Evolutionary conservation across 1,140 invertebrate genomes (phyloP), one percentile per base, ranked within the genome.

Genomic region (Chelonus insularis): DNA sequence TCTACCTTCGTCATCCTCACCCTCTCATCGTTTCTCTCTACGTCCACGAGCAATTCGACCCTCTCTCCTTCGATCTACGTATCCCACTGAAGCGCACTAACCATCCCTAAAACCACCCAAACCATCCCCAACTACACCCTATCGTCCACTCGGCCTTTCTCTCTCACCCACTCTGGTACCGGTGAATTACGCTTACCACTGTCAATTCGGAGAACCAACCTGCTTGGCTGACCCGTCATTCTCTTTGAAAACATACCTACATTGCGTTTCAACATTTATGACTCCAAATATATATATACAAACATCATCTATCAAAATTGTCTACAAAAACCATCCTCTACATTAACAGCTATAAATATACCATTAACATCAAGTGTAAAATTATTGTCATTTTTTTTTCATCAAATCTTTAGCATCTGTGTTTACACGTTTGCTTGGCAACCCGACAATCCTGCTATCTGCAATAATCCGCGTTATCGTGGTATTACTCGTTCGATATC

Each of bases 161-260:
- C 25, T 39, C 7, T 29, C 3, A 7, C 25, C 25, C 25, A 4
- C 36, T 50, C 57, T 45, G 54, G 32, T 62, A 57, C 56, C 39
- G 57, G 12, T 59, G 58, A 66, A 63, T 61, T 64, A 61, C 62
- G 62, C 58, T 56, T 47, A 58, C 45, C 41, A 43, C 41, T 43
- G 41, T 43, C 41, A 43, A 18, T 43, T 43, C 41, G 41, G 41
- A 16, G 16, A 43, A 43, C 41, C 7, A 43, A 43, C 8, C 41
- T 43, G 16, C 5, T 16, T 18, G 12, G 14, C 14, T 18, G 14
- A 16, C 18, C 41, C 18, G 41, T 18, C 41, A 16, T 7, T 0
- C 14, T 18, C 18, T 43, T 16, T 16, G 14, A 43, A 43, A 43
- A 43, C 37, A 39, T 39, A 39, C 14, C 37, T 9, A 39, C n/a